Evolutionary conservation across 2,797 vertebrate genomes (phyloP).

Genomic region (Pipistrellus nathusii): DNA sequence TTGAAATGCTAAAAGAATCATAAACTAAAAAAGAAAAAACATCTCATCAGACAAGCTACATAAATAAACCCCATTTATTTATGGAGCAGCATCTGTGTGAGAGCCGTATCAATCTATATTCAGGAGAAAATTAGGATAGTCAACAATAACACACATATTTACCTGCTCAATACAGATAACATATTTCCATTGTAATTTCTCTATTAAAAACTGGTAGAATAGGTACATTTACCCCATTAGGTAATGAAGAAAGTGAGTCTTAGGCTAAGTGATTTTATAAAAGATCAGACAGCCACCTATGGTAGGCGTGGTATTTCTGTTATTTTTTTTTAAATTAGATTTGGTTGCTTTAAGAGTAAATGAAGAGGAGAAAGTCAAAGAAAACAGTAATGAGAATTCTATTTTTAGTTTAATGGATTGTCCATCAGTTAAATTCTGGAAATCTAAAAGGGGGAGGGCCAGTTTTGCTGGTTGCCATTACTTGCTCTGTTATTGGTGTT

Average conservation of each 20-base stretch:
- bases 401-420: background rate
- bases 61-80: background rate
- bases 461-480: background rate
- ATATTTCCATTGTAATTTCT: background rate
- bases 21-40: background rate
- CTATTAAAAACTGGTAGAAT: background rate
- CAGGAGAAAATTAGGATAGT: background rate
- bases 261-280: constrained; percentile 14
- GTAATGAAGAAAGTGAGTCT: background rate
- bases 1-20: background rate
- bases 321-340: background rate
- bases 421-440: background rate
- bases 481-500: background rate
- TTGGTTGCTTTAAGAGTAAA: background rate
- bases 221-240: background rate
- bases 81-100: background rate
- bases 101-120: background rate
- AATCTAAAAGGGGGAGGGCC: background rate
- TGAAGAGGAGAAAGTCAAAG: background rate
- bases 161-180: background rate
- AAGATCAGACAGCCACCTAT: background rate
- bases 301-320: background rate
- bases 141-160: background rate
- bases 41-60: background rate
- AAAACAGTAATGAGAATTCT: background rate